Conservation (phyloP, 1,140 invertebrate genomes). For the Neotoxoptera formosana region DNA sequence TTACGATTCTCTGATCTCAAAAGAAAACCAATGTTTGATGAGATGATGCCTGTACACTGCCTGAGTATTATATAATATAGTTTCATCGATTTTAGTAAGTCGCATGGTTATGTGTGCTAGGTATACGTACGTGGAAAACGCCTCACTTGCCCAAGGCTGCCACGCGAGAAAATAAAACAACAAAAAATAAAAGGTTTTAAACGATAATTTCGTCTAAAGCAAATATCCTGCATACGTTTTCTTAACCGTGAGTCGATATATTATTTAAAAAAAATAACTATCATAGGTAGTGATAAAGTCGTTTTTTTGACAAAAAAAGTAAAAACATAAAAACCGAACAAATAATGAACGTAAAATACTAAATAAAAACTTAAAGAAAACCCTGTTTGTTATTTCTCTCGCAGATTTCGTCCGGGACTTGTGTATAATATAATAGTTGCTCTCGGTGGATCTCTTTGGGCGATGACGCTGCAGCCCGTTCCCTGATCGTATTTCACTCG, state of each 20-base stretch:
- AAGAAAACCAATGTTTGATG: background rate
- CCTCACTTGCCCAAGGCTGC: background rate
- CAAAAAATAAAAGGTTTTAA: too few relatives aligned
- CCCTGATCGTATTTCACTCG: too few relatives aligned
- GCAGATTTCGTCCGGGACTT: background rate
- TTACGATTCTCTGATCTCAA: background rate
- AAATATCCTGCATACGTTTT: background rate
- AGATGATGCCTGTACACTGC: background rate
- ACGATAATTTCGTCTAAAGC: background rate
- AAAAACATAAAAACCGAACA: background rate
- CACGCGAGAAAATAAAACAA: background rate
- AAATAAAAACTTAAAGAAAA: background rate
- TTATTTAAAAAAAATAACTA: background rate
- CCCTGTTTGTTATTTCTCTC: background rate
- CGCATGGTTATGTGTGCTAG: background rate
- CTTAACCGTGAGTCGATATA: background rate
- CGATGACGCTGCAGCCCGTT: too few relatives aligned
- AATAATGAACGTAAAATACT: background rate
- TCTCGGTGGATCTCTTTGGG: too few relatives aligned
- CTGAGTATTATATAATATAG: background rate
- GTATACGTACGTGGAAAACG: background rate
- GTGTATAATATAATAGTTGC: too few relatives aligned
- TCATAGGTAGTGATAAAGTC: background rate
- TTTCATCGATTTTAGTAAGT: background rate
- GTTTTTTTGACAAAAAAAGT: background rate